Base-by-base conservation (phyloP, 2,888 invertebrate species). In the Imbricaverruca yamaguchii region DNA sequence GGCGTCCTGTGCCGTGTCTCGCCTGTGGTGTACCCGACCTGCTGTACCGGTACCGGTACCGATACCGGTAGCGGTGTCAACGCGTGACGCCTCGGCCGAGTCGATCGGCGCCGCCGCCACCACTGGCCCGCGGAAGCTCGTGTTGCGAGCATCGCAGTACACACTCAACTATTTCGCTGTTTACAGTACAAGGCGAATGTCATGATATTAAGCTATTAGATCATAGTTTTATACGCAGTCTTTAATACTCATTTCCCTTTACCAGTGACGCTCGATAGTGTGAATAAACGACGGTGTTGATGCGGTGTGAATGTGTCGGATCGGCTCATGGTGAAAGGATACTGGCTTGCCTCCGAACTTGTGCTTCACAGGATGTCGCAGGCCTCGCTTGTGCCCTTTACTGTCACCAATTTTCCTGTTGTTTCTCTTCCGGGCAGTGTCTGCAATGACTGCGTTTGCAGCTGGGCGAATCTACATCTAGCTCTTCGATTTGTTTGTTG, bases 171-270 rank as follows among this genome's bases (percentile, higher is more conserved):
- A 65, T 74, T 23, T 39, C 9, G 74, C 74, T 55, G 74, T 55
- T 53, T 55, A 21, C 74, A 55, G 74, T 74, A 74, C 74, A 74
- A 74, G 18, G 55, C 0, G 74, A 55, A 53, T 10, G 74, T 55
- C 55, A 21, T 21, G 74, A 69, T 74, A 55, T 53, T 74, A 15
- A 53, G 55, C 74, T 74, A 21, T 69, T 74, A 74, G 74, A 74
- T 21, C 21, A 55, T 74, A 74, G 74, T 74, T 74, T 74, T 74
- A 55, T 74, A 74, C 55, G 74, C 74, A 18, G 23, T 74, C 74
- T 74, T 74, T 74, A 74, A 74, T 74, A 74, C 74, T 74, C 74
- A 74, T 74, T 74, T 74, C 55, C 74, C 74, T 55, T 74, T 21
- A 55, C 74, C 74, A 1, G 18, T 18, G 74, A 55, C 55, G 74